A percentile compares a stretch with the other conserved stretches of the same genome.
These are phyloP conservation scores for Caranx ignobilis DNA, from an alignment of 2,113 vertebrate species.

Conservation along the genomic window DNA sequence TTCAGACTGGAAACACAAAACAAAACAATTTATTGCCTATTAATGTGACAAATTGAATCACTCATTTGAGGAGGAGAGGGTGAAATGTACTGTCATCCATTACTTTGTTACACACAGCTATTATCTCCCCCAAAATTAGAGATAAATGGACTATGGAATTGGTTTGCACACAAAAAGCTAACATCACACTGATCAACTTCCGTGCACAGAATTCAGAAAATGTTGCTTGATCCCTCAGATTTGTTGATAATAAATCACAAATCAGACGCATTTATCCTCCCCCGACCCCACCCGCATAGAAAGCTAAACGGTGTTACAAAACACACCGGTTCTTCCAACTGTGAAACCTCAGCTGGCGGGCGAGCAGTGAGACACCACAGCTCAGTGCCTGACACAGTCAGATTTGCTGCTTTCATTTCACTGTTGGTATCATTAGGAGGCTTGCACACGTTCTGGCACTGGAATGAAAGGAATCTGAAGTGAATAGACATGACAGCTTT, in stretches of 20 bases:
- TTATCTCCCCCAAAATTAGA: slow-evolving; percentile 41
- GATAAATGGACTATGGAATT: slow-evolving; percentile 39
- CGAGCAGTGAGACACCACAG: slow-evolving; percentile 49
- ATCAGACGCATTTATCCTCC: slow-evolving; percentile 39
- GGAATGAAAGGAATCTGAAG: slow-evolving; percentile 76
- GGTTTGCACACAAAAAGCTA: slow-evolving; percentile 17
- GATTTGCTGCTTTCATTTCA: slow-evolving; percentile 75
- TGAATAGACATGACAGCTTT: slow-evolving; percentile 70
- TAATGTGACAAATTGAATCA: slow-evolving; percentile 48
- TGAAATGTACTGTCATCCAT: slow-evolving; percentile 22
- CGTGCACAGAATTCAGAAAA: slow-evolving; percentile 11
- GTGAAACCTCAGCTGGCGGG: slow-evolving; percentile 57
- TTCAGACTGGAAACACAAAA: slow-evolving; percentile 56
- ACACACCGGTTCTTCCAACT: slow-evolving; percentile 38
- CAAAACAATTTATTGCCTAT: slow-evolving; percentile 7
- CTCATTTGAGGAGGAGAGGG: slow-evolving; percentile 21
- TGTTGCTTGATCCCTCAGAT: slow-evolving; percentile 12
- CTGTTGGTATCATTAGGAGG: slow-evolving; percentile 68
- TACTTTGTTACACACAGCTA: slow-evolving; percentile 20
- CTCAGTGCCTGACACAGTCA: slow-evolving; percentile 65
- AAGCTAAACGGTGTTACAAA: slow-evolving; percentile 33
- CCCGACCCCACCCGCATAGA: slow-evolving; percentile 23
- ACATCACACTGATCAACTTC: slow-evolving; percentile 10
- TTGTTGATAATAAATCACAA: slow-evolving; percentile 35
- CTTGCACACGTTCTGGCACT: slow-evolving; percentile 63